Evolutionary conservation across 2,888 invertebrate species (phyloP).

Genomic region (Xylocampa areola): DNA sequence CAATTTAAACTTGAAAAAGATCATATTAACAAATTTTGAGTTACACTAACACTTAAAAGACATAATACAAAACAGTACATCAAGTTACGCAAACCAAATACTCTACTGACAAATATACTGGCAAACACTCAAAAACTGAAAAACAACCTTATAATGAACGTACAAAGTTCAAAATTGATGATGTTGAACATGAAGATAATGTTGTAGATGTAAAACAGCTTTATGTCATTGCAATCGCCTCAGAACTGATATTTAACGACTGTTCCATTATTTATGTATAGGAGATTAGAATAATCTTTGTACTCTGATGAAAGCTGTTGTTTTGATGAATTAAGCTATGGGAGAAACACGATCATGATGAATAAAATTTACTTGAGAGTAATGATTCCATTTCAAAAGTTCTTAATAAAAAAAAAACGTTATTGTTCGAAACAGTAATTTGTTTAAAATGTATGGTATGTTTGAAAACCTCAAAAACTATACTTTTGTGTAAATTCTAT

Average conservation of each 20-base stretch:
- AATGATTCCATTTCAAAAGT: no score
- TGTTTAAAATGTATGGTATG: no score
- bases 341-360: slow-evolving; percentile 15
- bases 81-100: slow-evolving; percentile 77
- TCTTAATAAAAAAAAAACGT: no score
- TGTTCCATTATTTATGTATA: slow-evolving; percentile 81
- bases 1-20: slow-evolving; percentile 34
- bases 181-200: slow-evolving; percentile 54
- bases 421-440: no score
- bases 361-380: no score
- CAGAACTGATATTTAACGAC: slow-evolving; percentile 86
- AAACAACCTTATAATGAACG: slow-evolving; percentile 59
- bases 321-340: slow-evolving; percentile 27
- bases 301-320: slow-evolving; percentile 72
- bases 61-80: slow-evolving; percentile 68
- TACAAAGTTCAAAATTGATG: slow-evolving; percentile 56
- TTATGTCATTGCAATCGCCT: slow-evolving; percentile 83
- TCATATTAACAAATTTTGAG: slow-evolving; percentile 59
- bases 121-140: slow-evolving; percentile 46
- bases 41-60: slow-evolving; percentile 62
- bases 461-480: no score
- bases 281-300: slow-evolving; percentile 81
- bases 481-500: no score
- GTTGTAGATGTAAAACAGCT: slow-evolving; percentile 74
- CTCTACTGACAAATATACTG: slow-evolving; percentile 58